These are phyloP conservation scores for Myripristis jacobus DNA, from an alignment of 2,797 vertebrate genomes.

Conservation along the genomic window DNA sequence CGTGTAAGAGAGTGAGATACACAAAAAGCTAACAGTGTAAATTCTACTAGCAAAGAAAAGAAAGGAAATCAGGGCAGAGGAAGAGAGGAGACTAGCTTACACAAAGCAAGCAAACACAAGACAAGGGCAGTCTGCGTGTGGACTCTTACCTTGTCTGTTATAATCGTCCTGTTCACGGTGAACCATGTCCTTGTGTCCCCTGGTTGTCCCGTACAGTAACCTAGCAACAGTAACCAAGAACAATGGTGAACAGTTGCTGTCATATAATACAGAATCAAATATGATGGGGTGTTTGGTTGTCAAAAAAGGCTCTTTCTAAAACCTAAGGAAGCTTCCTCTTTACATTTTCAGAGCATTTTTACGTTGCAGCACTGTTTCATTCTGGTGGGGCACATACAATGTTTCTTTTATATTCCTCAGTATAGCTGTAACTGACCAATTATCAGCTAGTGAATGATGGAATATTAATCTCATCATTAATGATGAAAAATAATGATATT, in stretches of 20 bases:
- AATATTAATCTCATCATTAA: too few relatives aligned
- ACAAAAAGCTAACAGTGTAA: too few relatives aligned
- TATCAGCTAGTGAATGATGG: too few relatives aligned
- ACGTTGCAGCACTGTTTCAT: too few relatives aligned
- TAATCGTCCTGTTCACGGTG: conserved; percentile 93
- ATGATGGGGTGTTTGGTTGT: background rate
- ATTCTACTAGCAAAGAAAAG: background rate
- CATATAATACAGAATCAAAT: background rate
- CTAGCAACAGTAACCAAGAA: conserved; percentile 68
- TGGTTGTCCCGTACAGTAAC: conserved; percentile 89
- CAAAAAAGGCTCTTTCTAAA: too few relatives aligned
- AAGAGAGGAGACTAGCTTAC: background rate
- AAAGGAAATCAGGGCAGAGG: background rate
- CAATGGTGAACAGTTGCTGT: conserved; percentile 1
- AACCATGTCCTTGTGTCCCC: conserved; percentile 94
- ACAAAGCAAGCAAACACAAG: background rate
- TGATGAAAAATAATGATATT: too few relatives aligned
- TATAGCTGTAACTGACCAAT: too few relatives aligned
- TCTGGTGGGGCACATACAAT: too few relatives aligned
- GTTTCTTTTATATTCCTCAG: too few relatives aligned
- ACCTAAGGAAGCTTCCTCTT: too few relatives aligned
- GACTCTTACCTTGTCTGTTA: conserved; percentile 87
- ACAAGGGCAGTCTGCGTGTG: background rate
- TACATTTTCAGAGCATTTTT: too few relatives aligned
- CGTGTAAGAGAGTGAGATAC: background rate